A percentile compares a stretch with the other conserved stretches of the same genome.
Evolutionary conservation across 2,113 vertebrate genomes (phyloP).

Genomic region (Corythornis cristatus): DNA sequence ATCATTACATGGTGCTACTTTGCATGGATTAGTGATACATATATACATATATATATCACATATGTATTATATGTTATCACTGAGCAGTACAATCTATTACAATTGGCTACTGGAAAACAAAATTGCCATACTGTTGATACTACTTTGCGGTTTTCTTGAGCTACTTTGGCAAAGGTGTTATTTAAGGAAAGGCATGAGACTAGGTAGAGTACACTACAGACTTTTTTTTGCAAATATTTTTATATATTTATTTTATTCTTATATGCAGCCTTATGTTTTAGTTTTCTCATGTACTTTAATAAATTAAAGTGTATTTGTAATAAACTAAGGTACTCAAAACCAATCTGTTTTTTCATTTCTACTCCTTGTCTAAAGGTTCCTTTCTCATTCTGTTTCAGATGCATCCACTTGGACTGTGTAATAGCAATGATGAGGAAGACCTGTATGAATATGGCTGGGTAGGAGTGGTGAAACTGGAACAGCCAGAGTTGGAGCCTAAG

Average conservation of each 20-base stretch:
- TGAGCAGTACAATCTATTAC: background rate
- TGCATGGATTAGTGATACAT: background rate
- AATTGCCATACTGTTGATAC: background rate
- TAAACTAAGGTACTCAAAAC: background rate
- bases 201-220: background rate
- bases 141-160: background rate
- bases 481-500: conserved; percentile 94
- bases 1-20: background rate
- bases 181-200: background rate
- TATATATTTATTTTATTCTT: background rate
- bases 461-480: conserved; percentile 99
- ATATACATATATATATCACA: background rate
- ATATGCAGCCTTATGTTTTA: background rate
- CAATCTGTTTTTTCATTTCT: background rate
- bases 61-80: background rate
- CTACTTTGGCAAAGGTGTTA: background rate
- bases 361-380: background rate
- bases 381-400: conserved; percentile 80
- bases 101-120: background rate
- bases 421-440: conserved; percentile 97
- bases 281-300: background rate
- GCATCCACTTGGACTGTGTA: conserved; percentile 97
- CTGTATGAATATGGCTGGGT: conserved; percentile 98
- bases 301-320: background rate
- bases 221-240: background rate